A percentile compares a stretch with the other conserved stretches of the same genome.
These are phyloP conservation scores for Crocallis elinguaria DNA, from an alignment of 2,888 invertebrate genomes.

Conservation along the genomic window DNA sequence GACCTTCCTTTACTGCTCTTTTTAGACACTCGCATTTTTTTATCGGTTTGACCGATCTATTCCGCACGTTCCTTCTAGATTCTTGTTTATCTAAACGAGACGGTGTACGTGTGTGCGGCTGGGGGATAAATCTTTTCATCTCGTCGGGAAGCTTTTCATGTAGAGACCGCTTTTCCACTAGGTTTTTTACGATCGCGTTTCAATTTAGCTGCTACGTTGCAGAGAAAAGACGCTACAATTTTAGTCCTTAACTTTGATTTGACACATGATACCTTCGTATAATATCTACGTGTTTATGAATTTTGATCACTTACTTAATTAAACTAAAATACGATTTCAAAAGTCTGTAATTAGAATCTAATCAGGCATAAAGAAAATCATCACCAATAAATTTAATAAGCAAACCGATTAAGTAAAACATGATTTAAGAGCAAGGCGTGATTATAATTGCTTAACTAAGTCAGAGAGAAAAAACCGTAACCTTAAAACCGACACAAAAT, in stretches of 20 bases:
- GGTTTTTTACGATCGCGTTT: conserved; percentile 6
- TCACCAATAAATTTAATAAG: too few relatives aligned
- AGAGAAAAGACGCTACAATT: not conserved
- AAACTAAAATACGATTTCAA: too few relatives aligned
- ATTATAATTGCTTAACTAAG: too few relatives aligned
- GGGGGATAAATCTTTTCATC: conserved; percentile 23
- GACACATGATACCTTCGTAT: too few relatives aligned
- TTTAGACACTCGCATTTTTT: conserved; percentile 19
- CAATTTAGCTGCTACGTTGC: conserved; percentile 10
- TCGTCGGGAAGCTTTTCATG: conserved; percentile 13
- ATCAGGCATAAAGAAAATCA: too few relatives aligned
- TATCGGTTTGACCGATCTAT: conserved; percentile 24
- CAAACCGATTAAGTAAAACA: too few relatives aligned
- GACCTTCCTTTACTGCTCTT: conserved; percentile 12
- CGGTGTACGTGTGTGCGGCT: conserved; percentile 13
- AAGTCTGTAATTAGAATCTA: too few relatives aligned
- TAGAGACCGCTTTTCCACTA: conserved; percentile 2
- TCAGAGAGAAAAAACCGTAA: too few relatives aligned
- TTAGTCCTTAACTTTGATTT: not conserved
- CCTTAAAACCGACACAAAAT: too few relatives aligned
- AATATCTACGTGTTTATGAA: too few relatives aligned
- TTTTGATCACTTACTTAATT: too few relatives aligned
- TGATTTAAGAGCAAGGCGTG: too few relatives aligned
- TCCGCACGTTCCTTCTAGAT: conserved; percentile 14
- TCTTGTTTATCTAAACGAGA: conserved; percentile 22